Base-by-base conservation (phyloP, 2,797 vertebrate species). In the Anguilla megastoma region DNA sequence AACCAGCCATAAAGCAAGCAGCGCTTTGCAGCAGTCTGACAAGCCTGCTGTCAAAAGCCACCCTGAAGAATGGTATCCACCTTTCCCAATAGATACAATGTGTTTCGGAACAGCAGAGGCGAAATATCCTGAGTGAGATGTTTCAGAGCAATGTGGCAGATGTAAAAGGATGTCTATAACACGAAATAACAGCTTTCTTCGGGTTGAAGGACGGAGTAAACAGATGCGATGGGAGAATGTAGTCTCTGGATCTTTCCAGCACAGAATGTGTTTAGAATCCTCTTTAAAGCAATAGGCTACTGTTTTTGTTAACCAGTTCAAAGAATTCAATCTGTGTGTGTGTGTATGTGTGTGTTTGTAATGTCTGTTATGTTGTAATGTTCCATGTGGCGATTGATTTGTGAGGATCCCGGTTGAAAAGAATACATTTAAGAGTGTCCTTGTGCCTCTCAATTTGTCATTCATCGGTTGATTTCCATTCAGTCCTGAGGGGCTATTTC, bases 131-230 rank as follows among this genome's bases (percentile, higher is more conserved):
- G 93, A 94, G 94, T 93, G 95, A 94, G 92, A 95, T 91, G 92
- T 94, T 93, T 95, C 88, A 69, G 92, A 93, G 92, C 92, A 93
- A 93, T 92, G 93, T 93, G 92, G 94, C 94, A 93, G 90, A 91
- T 94, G 92, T 93, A 94, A 93, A 94, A 95, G 93, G 94, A 93
- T 94, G 93, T 94, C 90, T 92, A 92, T 0, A 56, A 85, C 27
- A n/a, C 8, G 48, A 48, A 80, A 48, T 80, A 45, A 24, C 14
- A 24, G 94, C 93, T 94, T 93, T 92, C 94, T 93, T 90, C 16
- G 84, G 91, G 90, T 92, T 90, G 91, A 93, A 89, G 92, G 93
- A 89, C 87, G 93, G 88, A 86, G 83, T 91, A 88, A 89, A 90
- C 92, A 93, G 93, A 94, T 66, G 48, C 85, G 71, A 14, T 1